phyloP scores from a whole-genome alignment of 2,888 invertebrate species.

The Empis stercorea region DNA sequence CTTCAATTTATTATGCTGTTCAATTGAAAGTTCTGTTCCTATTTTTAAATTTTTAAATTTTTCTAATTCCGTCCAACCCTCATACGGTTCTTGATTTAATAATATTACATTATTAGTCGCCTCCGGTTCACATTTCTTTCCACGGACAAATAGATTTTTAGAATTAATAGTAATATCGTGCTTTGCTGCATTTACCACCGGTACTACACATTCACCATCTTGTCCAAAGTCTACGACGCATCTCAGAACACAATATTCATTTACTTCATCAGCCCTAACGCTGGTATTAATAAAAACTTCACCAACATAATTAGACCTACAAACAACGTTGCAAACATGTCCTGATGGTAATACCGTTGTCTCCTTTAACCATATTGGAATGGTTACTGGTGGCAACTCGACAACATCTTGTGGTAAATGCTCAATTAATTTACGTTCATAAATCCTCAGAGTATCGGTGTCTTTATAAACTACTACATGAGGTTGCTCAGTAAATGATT shows the following conservation, averaged over 20 bases:
- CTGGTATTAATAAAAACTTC: slow-evolving; percentile 1
- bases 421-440: not conserved
- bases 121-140: too few relatives aligned
- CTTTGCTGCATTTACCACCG: slow-evolving; percentile 1
- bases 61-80: too few relatives aligned
- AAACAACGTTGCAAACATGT: slow-evolving; percentile 1
- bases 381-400: not conserved
- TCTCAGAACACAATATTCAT: slow-evolving; percentile 3
- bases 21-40: too few relatives aligned
- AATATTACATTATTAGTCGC: too few relatives aligned
- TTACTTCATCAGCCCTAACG: slow-evolving; percentile 1
- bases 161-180: not conserved
- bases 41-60: too few relatives aligned
- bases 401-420: not conserved
- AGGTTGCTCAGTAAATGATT: slow-evolving; percentile 6
- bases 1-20: too few relatives aligned
- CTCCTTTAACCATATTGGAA: not conserved
- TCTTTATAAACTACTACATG: slow-evolving; percentile 5
- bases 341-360: slow-evolving; percentile 4
- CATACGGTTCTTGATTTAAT: too few relatives aligned
- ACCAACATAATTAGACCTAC: not conserved
- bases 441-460: not conserved
- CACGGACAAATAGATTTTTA: slow-evolving; percentile 1
- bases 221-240: not conserved
- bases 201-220: slow-evolving; percentile 2